Evolutionary conservation across 2,888 invertebrate genomes (phyloP), one percentile per base, ranked within the genome.

Genomic region (Mimas tiliae): DNA sequence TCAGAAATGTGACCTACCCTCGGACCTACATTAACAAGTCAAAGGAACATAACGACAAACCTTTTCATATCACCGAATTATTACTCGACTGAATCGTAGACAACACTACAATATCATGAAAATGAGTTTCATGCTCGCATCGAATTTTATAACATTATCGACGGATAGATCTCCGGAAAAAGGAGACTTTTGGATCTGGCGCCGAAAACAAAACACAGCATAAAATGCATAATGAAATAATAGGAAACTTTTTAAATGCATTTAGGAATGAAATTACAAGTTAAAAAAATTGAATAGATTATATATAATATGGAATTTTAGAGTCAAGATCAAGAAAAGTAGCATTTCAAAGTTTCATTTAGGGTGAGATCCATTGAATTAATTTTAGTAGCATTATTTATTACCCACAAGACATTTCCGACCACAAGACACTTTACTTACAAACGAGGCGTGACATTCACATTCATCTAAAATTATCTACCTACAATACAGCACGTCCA

Each of bases 241-340:
- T 21, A 19, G 33, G 34, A 45, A 63, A 12, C 27, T 27, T 27
- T 45, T 38, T 63, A 66, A 66, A 66, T 66, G 66, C 66, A 45
- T 62, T 34, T 53, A 66, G 66, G 63, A 66, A 66, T 66, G 63
- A 63, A 19, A 34, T 9, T 38, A 55, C 16, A 55, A 55, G 55
- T 55, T 38, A 55, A 16, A 34, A 34, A 55, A 42, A 8, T 38
- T 19, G 38, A 19, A 38, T 16, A 38, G 12, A 58, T 19, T 42
- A n/a, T n/a, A n/a, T n/a, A n/a, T n/a, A n/a, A n/a, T n/a, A n/a
- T n/a, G 55, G 7, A 55, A 58, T 19, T 9, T 58, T 7, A 12
- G 12, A 14, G 53, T 12, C 9, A 16, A 42, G 58, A 42, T 58
- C 12, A 42, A 38, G 16, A 58, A 42, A 58, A 58, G 12, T 16